Conservation (phyloP, 2,888 invertebrate species). For the Onchidella celtica region DNA sequence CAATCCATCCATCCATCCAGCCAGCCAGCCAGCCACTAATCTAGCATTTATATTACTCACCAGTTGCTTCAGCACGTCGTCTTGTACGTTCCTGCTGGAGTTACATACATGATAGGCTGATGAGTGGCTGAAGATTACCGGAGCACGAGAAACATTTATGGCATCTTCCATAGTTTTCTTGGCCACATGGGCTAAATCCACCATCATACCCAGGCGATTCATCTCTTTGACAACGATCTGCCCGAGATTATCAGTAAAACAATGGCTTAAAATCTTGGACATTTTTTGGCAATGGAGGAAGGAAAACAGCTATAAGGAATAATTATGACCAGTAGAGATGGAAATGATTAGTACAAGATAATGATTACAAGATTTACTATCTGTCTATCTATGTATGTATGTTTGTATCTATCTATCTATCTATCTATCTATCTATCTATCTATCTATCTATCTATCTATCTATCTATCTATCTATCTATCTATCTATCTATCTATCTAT, state of each 20-base stretch:
- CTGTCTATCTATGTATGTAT: constrained; percentile 11
- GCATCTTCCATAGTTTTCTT: constrained; percentile 90
- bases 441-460: constrained; percentile 4
- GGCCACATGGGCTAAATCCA: constrained; percentile 87
- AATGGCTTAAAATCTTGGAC: no score
- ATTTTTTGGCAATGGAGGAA: no score
- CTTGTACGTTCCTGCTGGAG: constrained; percentile 93
- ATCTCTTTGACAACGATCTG: constrained; percentile 89
- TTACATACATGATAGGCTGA: constrained; percentile 93
- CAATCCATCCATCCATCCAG: no score
- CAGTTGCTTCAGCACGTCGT: constrained; percentile 86
- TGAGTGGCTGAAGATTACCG: constrained; percentile 96
- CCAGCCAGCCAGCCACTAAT: no score
- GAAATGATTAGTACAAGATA: no score
- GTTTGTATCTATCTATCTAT: neutral
- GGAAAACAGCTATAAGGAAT: no score
- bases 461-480: neutral
- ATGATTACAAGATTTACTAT: no score
- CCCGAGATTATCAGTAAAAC: no score
- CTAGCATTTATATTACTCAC: no score
- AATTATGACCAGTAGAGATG: no score
- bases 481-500: constrained; percentile 2
- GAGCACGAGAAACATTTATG: constrained; percentile 89
- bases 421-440: neutral
- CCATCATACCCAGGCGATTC: constrained; percentile 94